Conservation (phyloP, 2,113 vertebrate genomes). For the Hippocampus comes region DNA sequence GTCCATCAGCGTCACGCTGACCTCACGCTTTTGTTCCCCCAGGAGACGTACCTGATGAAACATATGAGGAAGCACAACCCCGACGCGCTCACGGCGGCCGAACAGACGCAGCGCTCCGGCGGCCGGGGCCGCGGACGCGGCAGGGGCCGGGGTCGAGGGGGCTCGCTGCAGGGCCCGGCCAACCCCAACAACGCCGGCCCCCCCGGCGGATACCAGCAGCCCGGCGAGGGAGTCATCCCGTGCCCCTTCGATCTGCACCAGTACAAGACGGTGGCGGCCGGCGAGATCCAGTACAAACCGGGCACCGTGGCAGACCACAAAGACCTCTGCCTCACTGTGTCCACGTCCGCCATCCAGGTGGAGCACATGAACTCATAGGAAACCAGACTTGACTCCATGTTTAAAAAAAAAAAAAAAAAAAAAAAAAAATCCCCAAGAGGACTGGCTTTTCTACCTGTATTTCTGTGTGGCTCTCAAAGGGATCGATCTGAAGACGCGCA, state of each 20-base stretch:
- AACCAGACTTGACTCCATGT: conserved; percentile 23
- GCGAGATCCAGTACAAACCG: conserved; percentile 77
- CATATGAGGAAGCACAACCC: conserved; percentile 99
- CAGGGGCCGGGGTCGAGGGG: conserved; percentile 44
- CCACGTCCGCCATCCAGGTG: conserved; percentile 85
- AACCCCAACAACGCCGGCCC: conserved; percentile 69
- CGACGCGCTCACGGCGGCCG: conserved; percentile 68
- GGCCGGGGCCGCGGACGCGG: conserved; percentile 71
- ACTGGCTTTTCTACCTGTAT: not conserved
- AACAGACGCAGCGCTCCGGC: conserved; percentile 68
- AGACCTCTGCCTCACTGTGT: conserved; percentile 97
- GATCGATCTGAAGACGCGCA: not conserved
- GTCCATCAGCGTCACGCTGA: not conserved
- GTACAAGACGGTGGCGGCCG: conserved; percentile 86
- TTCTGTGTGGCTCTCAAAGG: conserved; percentile 2
- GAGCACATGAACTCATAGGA: conserved; percentile 78
- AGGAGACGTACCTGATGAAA: conserved; percentile 99
- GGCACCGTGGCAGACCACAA: conserved; percentile 81
- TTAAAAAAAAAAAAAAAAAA: conserved; percentile 22
- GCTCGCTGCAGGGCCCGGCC: conserved; percentile 69
- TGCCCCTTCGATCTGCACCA: conserved; percentile 96
- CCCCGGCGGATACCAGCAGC: conserved; percentile 69
- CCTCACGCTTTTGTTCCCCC: not conserved
- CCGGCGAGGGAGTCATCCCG: conserved; percentile 65
- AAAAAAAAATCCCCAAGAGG: not conserved